Evolutionary conservation across 2,888 invertebrate species (phyloP).

Genomic region (Habrosyne pyritoides): DNA sequence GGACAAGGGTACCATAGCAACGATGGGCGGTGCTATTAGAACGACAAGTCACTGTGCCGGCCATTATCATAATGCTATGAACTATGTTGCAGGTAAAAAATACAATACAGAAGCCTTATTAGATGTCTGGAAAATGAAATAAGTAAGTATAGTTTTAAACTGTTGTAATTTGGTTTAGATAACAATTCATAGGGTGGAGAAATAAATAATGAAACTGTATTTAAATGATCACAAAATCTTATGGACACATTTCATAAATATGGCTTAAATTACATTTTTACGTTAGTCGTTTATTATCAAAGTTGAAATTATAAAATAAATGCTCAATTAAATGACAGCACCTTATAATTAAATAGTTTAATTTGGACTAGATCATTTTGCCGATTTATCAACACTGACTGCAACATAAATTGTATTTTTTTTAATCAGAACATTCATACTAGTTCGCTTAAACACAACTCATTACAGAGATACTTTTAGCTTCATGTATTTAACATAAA

Average conservation of each 20-base stretch:
- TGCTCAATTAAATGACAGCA: too few species aligned
- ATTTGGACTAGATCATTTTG: not conserved
- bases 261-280: too few species aligned
- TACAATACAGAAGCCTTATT: not conserved
- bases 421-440: not conserved
- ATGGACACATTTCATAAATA: too few species aligned
- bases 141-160: not conserved
- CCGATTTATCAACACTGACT: not conserved
- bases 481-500: not conserved
- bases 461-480: not conserved
- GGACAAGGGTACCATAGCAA: slow-evolving; percentile 62
- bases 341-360: not conserved
- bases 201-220: too few species aligned
- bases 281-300: too few species aligned
- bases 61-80: not conserved
- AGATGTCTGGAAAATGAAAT: not conserved
- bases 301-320: too few species aligned
- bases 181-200: too few species aligned
- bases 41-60: slow-evolving; percentile 48
- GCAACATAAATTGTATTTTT: not conserved
- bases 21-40: slow-evolving; percentile 43
- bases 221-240: too few species aligned
- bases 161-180: too few species aligned
- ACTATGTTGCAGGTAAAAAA: not conserved
- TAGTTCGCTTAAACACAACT: not conserved